A percentile compares a stretch with the other conserved stretches of the same genome.
Evolutionary conservation across 2,113 vertebrate genomes (phyloP).

Genomic region (Hyperopisus bebe): DNA sequence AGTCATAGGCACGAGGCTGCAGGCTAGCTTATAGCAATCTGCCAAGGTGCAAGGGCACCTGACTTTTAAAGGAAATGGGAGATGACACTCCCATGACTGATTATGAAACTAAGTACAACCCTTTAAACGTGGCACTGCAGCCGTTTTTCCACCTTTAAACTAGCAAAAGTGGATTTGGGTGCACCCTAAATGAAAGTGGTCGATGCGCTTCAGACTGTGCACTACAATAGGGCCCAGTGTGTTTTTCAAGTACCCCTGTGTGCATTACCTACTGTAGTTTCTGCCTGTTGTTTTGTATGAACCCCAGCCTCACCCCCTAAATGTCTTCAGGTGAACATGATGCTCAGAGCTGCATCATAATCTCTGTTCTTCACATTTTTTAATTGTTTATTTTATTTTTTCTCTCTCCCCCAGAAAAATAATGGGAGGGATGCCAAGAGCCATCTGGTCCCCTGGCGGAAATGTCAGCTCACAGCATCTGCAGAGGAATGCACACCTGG

Average conservation of each 20-base stretch:
- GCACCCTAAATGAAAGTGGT: background rate
- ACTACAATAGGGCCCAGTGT: background rate
- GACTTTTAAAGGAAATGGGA: too few relatives aligned
- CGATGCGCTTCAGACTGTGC: background rate
- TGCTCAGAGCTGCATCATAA: background rate
- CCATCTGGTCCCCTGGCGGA: slow-evolving; percentile 1
- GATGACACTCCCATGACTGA: too few relatives aligned
- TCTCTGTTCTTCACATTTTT: background rate
- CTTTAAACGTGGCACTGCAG: background rate
- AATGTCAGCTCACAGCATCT: slow-evolving; percentile 12
- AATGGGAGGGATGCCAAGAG: background rate
- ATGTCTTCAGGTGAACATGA: background rate
- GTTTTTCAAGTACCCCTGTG: background rate
- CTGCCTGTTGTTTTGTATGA: background rate
- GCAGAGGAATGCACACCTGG: background rate
- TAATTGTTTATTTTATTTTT: background rate
- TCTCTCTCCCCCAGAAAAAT: background rate
- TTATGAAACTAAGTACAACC: background rate
- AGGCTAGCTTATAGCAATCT: too few relatives aligned
- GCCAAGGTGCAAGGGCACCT: too few relatives aligned
- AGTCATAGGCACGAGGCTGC: too few relatives aligned
- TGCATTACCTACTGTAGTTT: background rate
- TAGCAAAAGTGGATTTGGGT: background rate
- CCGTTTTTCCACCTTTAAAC: background rate
- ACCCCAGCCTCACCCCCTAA: background rate